phyloP scores from a whole-genome alignment of 2,113 vertebrate genomes.

The Erinaceus europaeus region DNA sequence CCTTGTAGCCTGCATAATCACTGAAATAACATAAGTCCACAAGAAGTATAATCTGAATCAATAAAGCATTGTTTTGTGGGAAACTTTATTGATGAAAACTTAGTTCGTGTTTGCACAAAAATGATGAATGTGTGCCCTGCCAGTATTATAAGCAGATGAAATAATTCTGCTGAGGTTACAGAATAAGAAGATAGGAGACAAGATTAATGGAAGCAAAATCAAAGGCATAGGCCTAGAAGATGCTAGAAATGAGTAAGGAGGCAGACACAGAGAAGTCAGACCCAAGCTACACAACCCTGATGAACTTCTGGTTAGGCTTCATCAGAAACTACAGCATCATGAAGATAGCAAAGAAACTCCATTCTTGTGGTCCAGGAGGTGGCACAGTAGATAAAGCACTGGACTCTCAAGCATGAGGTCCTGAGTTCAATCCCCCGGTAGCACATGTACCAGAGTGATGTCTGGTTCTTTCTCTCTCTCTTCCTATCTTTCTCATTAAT shows the following conservation, averaged over 20 bases:
- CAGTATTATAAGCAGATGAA: neutral
- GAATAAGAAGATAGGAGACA: neutral
- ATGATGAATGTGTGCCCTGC: neutral
- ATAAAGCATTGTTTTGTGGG: neutral
- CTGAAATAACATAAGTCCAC: neutral
- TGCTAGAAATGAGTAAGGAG: neutral
- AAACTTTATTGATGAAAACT: neutral
- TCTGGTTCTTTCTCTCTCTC: no score
- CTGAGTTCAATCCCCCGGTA: no score
- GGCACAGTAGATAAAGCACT: no score
- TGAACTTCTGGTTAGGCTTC: no score
- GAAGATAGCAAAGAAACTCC: no score
- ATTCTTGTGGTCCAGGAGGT: no score
- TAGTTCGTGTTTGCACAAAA: constrained; percentile 1
- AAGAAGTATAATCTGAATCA: neutral
- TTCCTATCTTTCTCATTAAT: no score
- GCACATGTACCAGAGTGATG: no score
- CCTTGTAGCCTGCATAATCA: neutral
- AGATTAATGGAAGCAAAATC: neutral
- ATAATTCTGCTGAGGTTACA: neutral
- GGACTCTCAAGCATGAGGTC: no score
- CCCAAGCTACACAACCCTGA: no score
- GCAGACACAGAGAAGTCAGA: no score
- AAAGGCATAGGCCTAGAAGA: neutral
- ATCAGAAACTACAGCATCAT: no score